Conservation (phyloP, 2,888 invertebrate genomes). For the Apotomis betuletana region DNA sequence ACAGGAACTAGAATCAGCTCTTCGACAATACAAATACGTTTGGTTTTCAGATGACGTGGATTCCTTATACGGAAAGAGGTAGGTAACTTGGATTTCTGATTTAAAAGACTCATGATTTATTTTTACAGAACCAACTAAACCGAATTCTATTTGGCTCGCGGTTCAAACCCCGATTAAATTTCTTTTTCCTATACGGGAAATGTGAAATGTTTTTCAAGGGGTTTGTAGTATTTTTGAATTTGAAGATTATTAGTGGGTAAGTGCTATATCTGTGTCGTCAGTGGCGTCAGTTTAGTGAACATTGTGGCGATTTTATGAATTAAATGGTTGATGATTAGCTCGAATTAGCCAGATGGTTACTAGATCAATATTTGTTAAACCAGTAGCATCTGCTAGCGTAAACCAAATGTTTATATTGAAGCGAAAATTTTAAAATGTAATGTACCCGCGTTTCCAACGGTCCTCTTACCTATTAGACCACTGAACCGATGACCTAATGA, state of each 20-base stretch:
- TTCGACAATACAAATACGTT: conserved; percentile 8
- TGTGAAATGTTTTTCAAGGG: conserved; percentile 14
- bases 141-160: conserved; percentile 56
- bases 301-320: not conserved
- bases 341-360: no score
- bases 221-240: not conserved
- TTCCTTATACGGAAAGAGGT: conserved; percentile 53
- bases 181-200: conserved; percentile 34
- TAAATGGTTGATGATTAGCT: no score
- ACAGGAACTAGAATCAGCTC: not conserved
- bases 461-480: no score
- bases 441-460: not conserved
- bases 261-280: not conserved
- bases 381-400: no score
- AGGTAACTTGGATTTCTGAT: conserved; percentile 64
- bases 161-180: conserved; percentile 45
- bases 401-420: not conserved
- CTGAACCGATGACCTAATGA: no score
- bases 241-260: not conserved
- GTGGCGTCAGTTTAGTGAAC: not conserved
- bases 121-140: conserved; percentile 66
- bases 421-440: not conserved
- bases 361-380: no score
- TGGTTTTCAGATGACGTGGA: not conserved
- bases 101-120: conserved; percentile 72